Evolutionary conservation across 2,888 invertebrate genomes (phyloP).

Genomic region (Apantesis nais): DNA sequence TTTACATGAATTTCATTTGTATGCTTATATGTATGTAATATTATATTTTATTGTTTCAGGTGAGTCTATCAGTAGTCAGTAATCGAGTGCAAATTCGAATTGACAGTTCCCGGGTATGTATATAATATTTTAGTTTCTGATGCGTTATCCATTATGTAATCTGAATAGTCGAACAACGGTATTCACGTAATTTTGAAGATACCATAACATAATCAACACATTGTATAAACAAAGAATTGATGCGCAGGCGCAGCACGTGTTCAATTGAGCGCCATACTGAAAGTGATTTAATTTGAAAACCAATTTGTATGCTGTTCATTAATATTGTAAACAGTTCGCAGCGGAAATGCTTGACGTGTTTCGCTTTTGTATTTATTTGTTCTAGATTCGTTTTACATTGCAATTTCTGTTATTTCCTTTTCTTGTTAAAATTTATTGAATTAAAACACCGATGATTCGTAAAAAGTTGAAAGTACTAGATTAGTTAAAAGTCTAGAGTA

Average conservation of each 20-base stretch:
- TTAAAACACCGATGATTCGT: background rate
- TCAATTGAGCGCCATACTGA: conserved; percentile 39
- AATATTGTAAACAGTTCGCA: conserved; percentile 45
- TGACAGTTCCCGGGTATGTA: conserved; percentile 21
- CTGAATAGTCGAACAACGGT: conserved; percentile 4
- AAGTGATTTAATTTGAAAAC: conserved; percentile 40
- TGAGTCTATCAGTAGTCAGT: conserved; percentile 42
- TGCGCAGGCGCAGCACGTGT: conserved; percentile 41
- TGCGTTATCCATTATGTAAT: background rate
- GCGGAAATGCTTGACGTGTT: conserved; percentile 44
- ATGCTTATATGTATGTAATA: conserved; percentile 6
- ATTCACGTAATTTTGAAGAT: background rate
- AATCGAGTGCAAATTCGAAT: conserved; percentile 3
- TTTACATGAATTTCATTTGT: conserved; percentile 21
- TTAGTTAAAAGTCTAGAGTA: background rate
- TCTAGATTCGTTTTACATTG: background rate
- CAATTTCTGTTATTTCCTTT: background rate
- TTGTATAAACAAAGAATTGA: conserved; percentile 39
- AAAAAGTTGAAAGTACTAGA: background rate
- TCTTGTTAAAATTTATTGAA: background rate
- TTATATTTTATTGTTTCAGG: conserved; percentile 58
- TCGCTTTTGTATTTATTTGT: conserved; percentile 34
- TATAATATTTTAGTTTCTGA: conserved; percentile 30
- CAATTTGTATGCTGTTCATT: conserved; percentile 40
- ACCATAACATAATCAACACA: conserved; percentile 28